Conservation (phyloP, 2,888 invertebrate genomes). For the Scaeva pyrastri region DNA sequence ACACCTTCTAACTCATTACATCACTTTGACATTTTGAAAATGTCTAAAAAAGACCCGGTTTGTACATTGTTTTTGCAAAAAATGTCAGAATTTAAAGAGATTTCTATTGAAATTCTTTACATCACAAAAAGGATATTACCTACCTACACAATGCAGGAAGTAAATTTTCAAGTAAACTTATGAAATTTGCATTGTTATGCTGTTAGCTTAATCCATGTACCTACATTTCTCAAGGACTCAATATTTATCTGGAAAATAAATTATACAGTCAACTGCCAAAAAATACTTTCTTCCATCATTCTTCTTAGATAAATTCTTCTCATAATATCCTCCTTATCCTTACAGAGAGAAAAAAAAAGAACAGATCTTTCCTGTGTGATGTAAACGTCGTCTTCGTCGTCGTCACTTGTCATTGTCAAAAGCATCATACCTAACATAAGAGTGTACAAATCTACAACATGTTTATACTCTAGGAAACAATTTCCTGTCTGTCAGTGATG, state of each 20-base stretch:
- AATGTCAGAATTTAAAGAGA: neutral
- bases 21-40: no score
- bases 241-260: conserved; percentile 5
- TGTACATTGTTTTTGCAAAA: neutral
- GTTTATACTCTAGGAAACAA: conserved; percentile 27
- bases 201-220: neutral
- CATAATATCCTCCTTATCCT: neutral
- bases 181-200: neutral
- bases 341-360: neutral
- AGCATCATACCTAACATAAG: conserved; percentile 26
- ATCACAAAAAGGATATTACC: no score
- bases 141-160: neutral
- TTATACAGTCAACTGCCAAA: conserved; percentile 18
- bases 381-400: conserved; percentile 30
- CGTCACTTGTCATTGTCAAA: conserved; percentile 47
- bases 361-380: neutral
- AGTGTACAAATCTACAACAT: no score
- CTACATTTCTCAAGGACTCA: neutral
- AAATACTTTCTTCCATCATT: neutral
- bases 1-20: no score
- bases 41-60: neutral
- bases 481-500: conserved; percentile 35
- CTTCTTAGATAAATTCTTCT: neutral
- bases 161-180: neutral
- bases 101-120: neutral